Conservation (phyloP, 2,113 vertebrate genomes). For the Rhinopithecus roxellana region DNA sequence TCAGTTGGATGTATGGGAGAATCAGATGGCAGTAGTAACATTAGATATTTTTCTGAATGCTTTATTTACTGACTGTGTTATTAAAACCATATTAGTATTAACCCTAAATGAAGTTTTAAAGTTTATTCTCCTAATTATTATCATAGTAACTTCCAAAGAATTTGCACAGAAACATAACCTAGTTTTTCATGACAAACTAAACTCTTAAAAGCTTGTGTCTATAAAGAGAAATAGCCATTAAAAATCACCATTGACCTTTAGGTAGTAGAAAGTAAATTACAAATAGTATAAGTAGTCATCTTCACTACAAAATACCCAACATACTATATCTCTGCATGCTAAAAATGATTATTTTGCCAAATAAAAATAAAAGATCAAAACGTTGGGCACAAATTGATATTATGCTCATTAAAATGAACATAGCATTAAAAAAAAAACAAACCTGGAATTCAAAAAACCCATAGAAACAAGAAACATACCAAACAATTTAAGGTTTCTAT, state of each 20-base stretch:
- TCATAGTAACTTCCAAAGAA: not conserved
- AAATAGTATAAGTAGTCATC: not conserved
- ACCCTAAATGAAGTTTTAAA: not conserved
- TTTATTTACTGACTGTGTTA: not conserved
- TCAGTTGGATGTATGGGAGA: not conserved
- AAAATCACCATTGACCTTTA: not conserved
- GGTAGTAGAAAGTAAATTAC: not conserved
- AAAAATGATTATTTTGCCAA: not conserved
- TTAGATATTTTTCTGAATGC: not conserved
- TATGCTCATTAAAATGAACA: not conserved
- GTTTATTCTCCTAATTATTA: not conserved
- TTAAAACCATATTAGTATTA: not conserved
- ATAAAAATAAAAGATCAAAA: not conserved
- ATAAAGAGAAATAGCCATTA: not conserved
- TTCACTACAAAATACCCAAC: not conserved
- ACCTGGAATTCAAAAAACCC: not conserved
- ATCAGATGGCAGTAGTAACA: not conserved
- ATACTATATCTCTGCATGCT: not conserved
- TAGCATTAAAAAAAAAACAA: not conserved
- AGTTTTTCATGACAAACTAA: not conserved
- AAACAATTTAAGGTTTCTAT: not conserved
- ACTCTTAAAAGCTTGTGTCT: not conserved
- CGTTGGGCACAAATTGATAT: not conserved
- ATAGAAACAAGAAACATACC: not conserved
- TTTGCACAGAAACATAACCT: not conserved